Percentiles rank a stretch among this genome's conserved stretches.
Conservation (phyloP, 2,113 vertebrate genomes). For the Taxidea taxus region DNA sequence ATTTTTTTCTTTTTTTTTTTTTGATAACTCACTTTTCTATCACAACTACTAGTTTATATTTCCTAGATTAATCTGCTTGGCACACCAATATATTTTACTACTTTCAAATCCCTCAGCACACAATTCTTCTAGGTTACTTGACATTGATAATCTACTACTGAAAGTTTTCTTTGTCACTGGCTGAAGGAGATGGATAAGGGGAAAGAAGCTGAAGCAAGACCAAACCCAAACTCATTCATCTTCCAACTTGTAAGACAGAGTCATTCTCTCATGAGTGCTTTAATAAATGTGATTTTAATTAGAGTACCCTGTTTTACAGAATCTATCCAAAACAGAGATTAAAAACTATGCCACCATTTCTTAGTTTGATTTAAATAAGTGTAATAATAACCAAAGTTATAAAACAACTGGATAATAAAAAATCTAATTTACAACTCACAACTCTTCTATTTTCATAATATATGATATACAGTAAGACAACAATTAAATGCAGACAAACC, state of each 20-base stretch:
- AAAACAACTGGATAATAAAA: not conserved
- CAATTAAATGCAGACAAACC: too few species aligned
- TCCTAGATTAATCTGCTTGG: not conserved
- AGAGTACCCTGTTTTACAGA: not conserved
- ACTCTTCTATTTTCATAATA: not conserved
- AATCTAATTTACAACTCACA: not conserved
- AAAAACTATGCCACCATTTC: not conserved
- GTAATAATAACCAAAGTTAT: not conserved
- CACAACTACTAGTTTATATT: not conserved
- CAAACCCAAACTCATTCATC: slow-evolving; percentile 1
- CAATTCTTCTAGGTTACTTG: not conserved
- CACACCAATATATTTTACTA: not conserved
- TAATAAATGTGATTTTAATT: slow-evolving; percentile 23
- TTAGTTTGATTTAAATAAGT: not conserved
- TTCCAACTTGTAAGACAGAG: not conserved
- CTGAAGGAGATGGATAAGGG: not conserved
- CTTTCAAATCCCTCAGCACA: not conserved
- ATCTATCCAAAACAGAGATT: not conserved
- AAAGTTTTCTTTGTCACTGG: not conserved
- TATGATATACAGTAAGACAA: fast-evolving
- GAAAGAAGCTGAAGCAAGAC: not conserved
- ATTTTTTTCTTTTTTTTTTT: not conserved
- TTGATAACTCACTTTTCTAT: not conserved
- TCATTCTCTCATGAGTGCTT: not conserved
- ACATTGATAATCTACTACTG: slow-evolving; percentile 7